Conservation (phyloP, 2,113 vertebrate genomes). For the Siniperca chuatsi region DNA sequence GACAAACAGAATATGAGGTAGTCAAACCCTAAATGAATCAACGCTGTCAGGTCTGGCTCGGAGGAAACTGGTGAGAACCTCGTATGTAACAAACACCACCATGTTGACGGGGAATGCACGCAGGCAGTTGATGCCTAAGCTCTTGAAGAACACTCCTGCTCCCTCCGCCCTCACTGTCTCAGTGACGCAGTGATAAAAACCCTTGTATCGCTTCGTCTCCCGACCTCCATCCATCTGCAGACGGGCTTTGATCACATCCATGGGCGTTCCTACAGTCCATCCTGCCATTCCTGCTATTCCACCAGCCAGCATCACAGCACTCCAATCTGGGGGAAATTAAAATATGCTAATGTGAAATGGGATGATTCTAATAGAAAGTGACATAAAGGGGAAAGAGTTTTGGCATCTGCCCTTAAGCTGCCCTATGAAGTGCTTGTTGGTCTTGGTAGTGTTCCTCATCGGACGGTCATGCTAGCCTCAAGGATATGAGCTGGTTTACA, state of each 20-base stretch:
- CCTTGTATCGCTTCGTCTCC: constrained; percentile 83
- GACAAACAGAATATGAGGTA: neutral
- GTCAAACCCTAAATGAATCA: constrained; percentile 25
- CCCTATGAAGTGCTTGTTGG: neutral
- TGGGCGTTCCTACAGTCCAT: constrained; percentile 91
- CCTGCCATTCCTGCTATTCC: constrained; percentile 89
- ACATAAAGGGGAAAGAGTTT: neutral
- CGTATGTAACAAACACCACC: constrained; percentile 91
- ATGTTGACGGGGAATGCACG: constrained; percentile 94
- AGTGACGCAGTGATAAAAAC: constrained; percentile 88
- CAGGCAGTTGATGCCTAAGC: constrained; percentile 89
- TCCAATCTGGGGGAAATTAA: constrained; percentile 82
- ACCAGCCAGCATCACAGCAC: constrained; percentile 88
- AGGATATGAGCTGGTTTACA: neutral
- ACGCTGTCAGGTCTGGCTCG: constrained; percentile 12
- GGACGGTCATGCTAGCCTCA: neutral
- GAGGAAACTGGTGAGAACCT: constrained; percentile 84
- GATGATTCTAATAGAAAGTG: no score
- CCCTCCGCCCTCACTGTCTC: constrained; percentile 88
- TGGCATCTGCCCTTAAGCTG: neutral
- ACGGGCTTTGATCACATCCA: constrained; percentile 95
- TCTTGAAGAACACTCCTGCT: constrained; percentile 88
- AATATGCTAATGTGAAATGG: neutral
- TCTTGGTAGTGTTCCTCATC: neutral
- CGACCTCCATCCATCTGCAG: constrained; percentile 88